Evolutionary conservation across 2,888 invertebrate species (phyloP), one percentile per base, ranked within the genome.

Genomic region (Formica aserva): DNA sequence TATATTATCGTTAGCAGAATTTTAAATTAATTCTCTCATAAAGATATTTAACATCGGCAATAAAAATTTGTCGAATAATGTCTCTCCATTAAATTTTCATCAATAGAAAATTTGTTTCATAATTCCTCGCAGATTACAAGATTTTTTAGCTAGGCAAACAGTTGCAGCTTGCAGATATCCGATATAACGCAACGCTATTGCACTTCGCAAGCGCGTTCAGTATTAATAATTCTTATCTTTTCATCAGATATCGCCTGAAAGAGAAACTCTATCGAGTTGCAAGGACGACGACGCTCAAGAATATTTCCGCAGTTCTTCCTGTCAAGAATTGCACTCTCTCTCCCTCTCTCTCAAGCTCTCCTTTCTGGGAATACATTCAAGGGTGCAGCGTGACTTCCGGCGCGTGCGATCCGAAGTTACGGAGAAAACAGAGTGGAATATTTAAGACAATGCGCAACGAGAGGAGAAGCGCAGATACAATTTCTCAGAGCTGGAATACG

Each of bases 201-300:
- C 38, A 22, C 32, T 32, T 78, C 35, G 71, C 72, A 5, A 77
- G 55, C 57, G 71, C 78, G n/a, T 35, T 41, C 60, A n/a, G 26
- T 45, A 62, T 80, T 80, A 80, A 80, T 80, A 80, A 80, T 80
- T 80, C 60, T 71, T 71, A 80, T 80, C 72, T 71, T 78, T 71
- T 78, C 18, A 80, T 71, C 45, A 32, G 72, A 71, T 71, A 71
- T 22, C 45, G 45, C 45, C 35, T 45, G 60, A 57, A 22, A 69
- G 32, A 45, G 45, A 48, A 41, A 18, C 82, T 63, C 26, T 62
- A 41, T 52, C 48, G 38, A 60, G 48, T 11, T 81, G 26, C 29
- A 45, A 38, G 52, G 15, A 76, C 52, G 32, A 35, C 66, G 55
- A 77, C 38, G 32, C 32, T 63, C 32, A 38, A 29, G 26, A 77